Conservation (phyloP, 2,113 vertebrate species). For the Erpornis zantholeuca region DNA sequence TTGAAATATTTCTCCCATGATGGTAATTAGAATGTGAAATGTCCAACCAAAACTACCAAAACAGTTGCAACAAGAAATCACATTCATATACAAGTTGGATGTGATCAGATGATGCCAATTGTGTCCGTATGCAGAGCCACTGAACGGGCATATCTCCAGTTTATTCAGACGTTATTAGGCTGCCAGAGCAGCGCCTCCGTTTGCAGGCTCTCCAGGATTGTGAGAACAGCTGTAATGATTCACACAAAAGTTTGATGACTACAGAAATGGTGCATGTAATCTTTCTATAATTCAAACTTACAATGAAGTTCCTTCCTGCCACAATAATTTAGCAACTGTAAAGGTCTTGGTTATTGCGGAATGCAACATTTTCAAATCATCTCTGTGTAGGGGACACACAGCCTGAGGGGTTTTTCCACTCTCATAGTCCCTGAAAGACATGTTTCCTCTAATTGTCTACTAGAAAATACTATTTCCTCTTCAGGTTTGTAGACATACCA, state of each 20-base stretch:
- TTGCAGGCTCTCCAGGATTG: not conserved
- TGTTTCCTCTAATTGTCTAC: not conserved
- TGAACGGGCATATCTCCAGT: not conserved
- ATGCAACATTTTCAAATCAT: not conserved
- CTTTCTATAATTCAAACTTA: not conserved
- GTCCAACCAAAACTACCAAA: not conserved
- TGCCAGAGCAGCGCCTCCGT: not conserved
- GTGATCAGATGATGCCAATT: not conserved
- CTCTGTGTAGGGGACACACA: not conserved
- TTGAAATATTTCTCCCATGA: not conserved
- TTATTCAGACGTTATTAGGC: not conserved
- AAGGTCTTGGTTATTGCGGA: not conserved
- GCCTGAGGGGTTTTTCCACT: not conserved
- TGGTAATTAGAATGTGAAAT: not conserved
- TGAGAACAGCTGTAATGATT: not conserved
- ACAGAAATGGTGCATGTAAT: not conserved
- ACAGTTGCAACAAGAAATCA: not conserved
- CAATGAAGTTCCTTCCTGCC: not conserved
- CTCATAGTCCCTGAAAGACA: not conserved
- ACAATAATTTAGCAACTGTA: not conserved
- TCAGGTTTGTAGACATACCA: not conserved
- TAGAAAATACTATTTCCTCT: not conserved
- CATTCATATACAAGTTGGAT: not conserved
- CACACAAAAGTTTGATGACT: not conserved
- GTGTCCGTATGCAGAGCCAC: not conserved